Evolutionary conservation across 2,888 invertebrate species (phyloP).

Genomic region (Cylindroiulus punctatus): DNA sequence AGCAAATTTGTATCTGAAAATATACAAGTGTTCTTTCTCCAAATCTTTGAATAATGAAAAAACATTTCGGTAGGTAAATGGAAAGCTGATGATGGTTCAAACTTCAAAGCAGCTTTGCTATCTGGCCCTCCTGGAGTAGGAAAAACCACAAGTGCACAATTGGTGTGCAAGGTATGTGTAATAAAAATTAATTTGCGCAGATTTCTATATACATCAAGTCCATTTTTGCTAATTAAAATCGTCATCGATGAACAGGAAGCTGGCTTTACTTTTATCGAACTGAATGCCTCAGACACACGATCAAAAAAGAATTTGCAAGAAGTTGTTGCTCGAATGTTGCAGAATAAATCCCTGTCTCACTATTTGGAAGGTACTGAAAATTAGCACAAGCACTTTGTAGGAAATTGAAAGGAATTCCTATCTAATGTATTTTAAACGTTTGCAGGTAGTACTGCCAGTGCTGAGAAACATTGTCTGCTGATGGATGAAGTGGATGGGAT

Average conservation of each 20-base stretch:
- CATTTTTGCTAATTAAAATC: no score
- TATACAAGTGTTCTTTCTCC: not conserved
- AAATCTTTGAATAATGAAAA: not conserved
- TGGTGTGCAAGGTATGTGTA: conserved; percentile 77
- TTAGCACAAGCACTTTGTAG: not conserved
- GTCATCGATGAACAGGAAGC: conserved; percentile 71
- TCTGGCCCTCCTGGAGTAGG: conserved; percentile 98
- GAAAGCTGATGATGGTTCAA: conserved; percentile 77
- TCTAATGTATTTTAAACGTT: conserved; percentile 16
- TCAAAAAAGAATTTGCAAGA: conserved; percentile 86
- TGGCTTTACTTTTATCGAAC: conserved; percentile 89
- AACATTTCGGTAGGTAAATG: conserved; percentile 31
- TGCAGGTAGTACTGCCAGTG: conserved; percentile 51
- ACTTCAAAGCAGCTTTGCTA: conserved; percentile 88
- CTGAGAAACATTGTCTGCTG: conserved; percentile 86
- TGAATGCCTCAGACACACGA: conserved; percentile 97
- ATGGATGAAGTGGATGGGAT: conserved; percentile 99
- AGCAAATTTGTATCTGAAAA: not conserved
- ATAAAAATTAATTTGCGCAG: not conserved
- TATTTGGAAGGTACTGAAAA: conserved; percentile 46
- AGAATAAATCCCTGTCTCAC: conserved; percentile 68
- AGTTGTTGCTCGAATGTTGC: conserved; percentile 82
- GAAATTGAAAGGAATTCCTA: no score
- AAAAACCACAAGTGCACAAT: conserved; percentile 88
- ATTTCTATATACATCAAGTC: not conserved